Evolutionary conservation across 1,140 invertebrate genomes (phyloP).

Genomic region (Ceratina australensis): DNA sequence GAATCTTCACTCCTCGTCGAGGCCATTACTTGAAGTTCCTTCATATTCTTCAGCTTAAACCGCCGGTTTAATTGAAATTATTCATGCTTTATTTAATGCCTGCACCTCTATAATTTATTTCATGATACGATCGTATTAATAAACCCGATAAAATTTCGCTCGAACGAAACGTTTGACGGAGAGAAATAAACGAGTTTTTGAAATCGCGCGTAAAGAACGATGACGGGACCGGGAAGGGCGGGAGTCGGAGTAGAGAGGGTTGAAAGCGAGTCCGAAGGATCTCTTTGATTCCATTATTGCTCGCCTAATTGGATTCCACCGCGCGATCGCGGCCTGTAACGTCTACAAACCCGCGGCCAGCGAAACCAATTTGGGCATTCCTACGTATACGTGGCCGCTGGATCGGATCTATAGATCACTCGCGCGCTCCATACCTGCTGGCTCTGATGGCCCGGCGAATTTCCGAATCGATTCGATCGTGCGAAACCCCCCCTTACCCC

Average conservation of each 20-base stretch:
- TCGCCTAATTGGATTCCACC: constrained; percentile 69
- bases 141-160: not conserved
- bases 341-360: constrained; percentile 57
- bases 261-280: constrained; percentile 27
- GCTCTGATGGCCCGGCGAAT: constrained; percentile 13
- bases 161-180: not conserved
- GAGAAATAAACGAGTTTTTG: not conserved
- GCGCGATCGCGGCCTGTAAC: constrained; percentile 58
- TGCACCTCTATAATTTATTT: too few species aligned
- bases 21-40: too few species aligned
- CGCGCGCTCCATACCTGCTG: not conserved
- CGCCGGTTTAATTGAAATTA: too few species aligned
- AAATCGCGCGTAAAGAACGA: not conserved
- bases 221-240: not conserved
- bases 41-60: too few species aligned
- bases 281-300: constrained; percentile 69
- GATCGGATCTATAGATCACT: constrained; percentile 58
- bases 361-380: constrained; percentile 71
- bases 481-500: not conserved
- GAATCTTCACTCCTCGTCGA: too few species aligned
- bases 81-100: too few species aligned
- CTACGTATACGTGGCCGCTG: constrained; percentile 38
- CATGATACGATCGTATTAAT: too few species aligned
- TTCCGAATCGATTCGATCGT: constrained; percentile 21
- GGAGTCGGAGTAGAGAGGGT: not conserved